These are phyloP conservation scores for Thomomys bottae DNA, from an alignment of 2,113 vertebrate genomes.

Conservation along the genomic window DNA sequence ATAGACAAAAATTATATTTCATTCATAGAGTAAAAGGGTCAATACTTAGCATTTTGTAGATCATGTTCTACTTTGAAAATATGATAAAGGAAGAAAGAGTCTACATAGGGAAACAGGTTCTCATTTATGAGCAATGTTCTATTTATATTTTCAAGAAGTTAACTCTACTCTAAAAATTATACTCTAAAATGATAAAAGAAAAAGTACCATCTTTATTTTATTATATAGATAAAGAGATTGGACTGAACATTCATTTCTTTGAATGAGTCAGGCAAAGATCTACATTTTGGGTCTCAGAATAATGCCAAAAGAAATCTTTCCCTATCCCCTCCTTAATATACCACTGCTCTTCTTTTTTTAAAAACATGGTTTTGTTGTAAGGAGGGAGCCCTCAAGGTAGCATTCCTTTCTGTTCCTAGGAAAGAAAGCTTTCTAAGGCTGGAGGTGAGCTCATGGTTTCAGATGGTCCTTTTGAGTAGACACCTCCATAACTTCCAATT, in stretches of 20 bases:
- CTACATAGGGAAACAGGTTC: neutral
- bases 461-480: constrained; percentile 41
- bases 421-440: constrained; percentile 24
- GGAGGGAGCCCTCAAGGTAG: neutral
- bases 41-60: neutral
- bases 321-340: neutral
- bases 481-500: constrained; percentile 12
- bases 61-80: constrained; percentile 29
- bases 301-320: neutral
- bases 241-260: neutral
- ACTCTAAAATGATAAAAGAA: neutral
- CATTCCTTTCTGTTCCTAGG: neutral
- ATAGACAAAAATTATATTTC: neutral
- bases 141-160: neutral
- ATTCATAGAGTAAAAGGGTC: neutral
- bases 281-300: neutral
- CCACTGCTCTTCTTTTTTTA: neutral
- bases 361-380: neutral
- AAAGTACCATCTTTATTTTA: neutral
- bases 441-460: constrained; percentile 27
- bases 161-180: neutral
- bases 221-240: neutral
- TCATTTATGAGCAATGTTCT: neutral
- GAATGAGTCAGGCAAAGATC: neutral
- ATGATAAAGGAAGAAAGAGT: neutral